Evolutionary conservation across 2,888 invertebrate genomes (phyloP), one percentile per base, ranked within the genome.

Genomic region (Orthosia gracilis): DNA sequence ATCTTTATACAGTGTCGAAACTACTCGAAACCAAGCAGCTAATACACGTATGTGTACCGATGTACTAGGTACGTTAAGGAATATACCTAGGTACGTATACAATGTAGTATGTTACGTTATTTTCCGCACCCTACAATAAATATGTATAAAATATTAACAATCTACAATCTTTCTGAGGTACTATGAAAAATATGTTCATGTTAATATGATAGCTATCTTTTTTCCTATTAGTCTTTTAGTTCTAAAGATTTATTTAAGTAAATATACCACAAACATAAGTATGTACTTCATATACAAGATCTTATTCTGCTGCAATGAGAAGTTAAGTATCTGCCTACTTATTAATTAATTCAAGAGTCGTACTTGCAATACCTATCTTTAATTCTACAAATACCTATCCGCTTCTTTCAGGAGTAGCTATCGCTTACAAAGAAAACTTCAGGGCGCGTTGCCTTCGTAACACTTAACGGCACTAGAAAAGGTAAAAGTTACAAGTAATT

Each of bases 401-500:
- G 9, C 21, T 58, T 58, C 62, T 40, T 17, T 58, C 52, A 54
- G 61, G 52, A 59, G 7, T 71, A 69, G 3, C 23, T 40, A 69
- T 66, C 50, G 50, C 52, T 77, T 68, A 26, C 65, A 67, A 79
- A 70, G 59, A 70, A 63, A 59, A 67, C 65, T 80, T 78, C 76
- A 69, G 77, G 80, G 82, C 82, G 87, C 82, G 75, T 80, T 82
- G 72, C 86, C 81, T 87, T 87, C 85, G 89, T 90, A 89, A 88
- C 87, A 87, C 84, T 83, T 83, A 86, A 80, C 82, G 80, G 77
- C 79, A 88, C 90, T 89, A 90, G 91, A 89, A 89, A 90, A 90
- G 90, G 91, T 91, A 92, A 92, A 93, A 92, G 91, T 91, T 87
- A 89, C 79, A 88, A 90, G 91, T 92, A 92, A 92, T 92, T 91